Evolutionary conservation across 2,113 vertebrate species (phyloP), one percentile per base, ranked within the genome.

Genomic region (Eptesicus fuscus): DNA sequence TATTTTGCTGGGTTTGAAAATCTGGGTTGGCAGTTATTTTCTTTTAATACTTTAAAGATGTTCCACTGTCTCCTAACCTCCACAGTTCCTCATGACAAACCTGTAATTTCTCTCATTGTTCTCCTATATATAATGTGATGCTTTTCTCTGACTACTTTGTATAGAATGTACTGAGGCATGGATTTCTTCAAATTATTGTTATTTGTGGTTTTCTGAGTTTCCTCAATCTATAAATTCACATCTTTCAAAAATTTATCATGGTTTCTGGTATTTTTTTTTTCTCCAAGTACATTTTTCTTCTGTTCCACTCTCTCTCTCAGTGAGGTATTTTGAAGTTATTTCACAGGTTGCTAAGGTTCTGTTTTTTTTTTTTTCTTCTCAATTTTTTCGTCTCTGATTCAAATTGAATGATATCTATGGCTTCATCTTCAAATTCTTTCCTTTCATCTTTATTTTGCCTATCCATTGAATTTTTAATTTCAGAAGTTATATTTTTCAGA

Each of bases 1-100:
- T 71, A 83, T 88, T 83, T 88, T 53, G 5, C 78, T 83, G 11
- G n/a, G 63, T 83, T 87, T 88, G 65, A 42, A 94, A 77, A 83
- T 94, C 35, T 63, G 42, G 7, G 3, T 53, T 93, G 69, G 32
- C 37, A 83, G 14, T 53, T 63, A 73, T 65, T 79, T 90, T 76
- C 40, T 77, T 85, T 67, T 30, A 71, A 47, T 1, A 32, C 17
- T 86, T 88, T 37, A 83, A 89, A 77, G 42, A 37, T 65, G 17
- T 78, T 78, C 37, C 7, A 13, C 16, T 56, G 1, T 83, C 13
- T 86, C 67, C 28, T 37, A 77, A 44, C 28, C 10, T 67, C 7
- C 28, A 40, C 37, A 1, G 23, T 88, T 96, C 90, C 32, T 69
- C 23, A 12, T n/a, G 18, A 71, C 37, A 82, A 71, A 14, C 76